Evolutionary conservation across 2,888 invertebrate genomes (phyloP), one percentile per base, ranked within the genome.

Genomic region (Carterocephalus palaemon): DNA sequence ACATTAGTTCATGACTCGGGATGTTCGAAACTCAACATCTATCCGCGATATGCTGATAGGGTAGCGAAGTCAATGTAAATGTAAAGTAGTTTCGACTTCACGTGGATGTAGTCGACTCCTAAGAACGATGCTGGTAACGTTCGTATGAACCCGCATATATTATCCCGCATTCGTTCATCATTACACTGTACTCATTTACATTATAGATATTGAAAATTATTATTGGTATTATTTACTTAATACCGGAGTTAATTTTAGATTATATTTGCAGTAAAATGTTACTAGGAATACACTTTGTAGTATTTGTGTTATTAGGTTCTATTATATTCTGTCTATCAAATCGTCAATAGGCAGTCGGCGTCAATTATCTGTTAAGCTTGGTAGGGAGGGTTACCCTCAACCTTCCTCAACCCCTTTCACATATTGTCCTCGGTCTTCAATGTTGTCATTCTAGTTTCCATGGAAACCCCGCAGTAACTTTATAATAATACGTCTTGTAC

Each of bases 311-410:
- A 8, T 12, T 12, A 12, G 9, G 5, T 19, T 3, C n/a, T 4
- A 4, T 28, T 16, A 12, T 17, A 19, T 19, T 37, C 26, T n/a
- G n/a, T n/a, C n/a, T n/a, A n/a, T n/a, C n/a, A n/a, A 19, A 19
- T 26, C 20, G 20, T 26, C n/a, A 22, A 15, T 16, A 12, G 36
- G 2, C 45, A 42, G 43, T 36, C 34, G 47, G 68, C 75, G 64
- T 69, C 77, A 77, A 82, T 81, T 81, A 82, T 81, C 75, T 76
- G 81, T 82, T 81, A 82, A 78, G 75, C 59, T 54, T 64, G 61
- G 56, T 57, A 64, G 59, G 61, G 64, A 12, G 6, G 8, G 69
- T 67, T 64, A 59, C 62, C 56, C 57, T 52, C 15, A 12, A 3
- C n/a, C 10, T 12, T 1, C 15, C 19, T 13, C 13, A 6, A 17